A percentile compares a stretch with the other conserved stretches of the same genome.
phyloP scores from a whole-genome alignment of 2,113 vertebrate species.

The Rhagologus leucostigma region DNA sequence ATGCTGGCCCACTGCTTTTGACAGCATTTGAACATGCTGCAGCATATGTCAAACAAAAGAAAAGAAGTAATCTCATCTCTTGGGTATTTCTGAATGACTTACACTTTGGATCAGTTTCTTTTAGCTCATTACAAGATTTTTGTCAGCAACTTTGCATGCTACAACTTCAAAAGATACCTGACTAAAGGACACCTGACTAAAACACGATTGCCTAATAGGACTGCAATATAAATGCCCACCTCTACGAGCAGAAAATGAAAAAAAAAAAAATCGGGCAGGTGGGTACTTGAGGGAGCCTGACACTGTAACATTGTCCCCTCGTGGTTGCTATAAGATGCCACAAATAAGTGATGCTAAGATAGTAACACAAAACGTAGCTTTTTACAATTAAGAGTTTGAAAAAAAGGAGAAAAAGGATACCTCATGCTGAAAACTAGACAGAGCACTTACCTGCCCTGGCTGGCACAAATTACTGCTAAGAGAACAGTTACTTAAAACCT shows the following conservation, averaged over 20 bases:
- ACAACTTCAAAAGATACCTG: neutral
- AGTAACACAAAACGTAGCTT: neutral
- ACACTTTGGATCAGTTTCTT: neutral
- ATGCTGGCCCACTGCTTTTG: rapidly evolving
- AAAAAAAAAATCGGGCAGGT: neutral
- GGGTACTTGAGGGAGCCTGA: neutral
- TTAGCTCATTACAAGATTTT: neutral
- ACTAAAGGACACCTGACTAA: neutral
- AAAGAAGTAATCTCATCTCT: neutral
- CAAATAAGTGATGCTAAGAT: neutral
- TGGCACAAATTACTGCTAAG: neutral
- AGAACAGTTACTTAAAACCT: neutral
- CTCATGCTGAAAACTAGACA: neutral
- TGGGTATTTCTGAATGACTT: neutral
- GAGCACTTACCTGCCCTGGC: neutral
- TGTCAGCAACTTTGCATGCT: neutral
- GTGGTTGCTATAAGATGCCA: neutral
- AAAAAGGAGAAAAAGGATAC: neutral
- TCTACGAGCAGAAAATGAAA: neutral
- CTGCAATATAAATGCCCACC: neutral
- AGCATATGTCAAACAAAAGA: neutral
- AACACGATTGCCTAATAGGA: neutral
- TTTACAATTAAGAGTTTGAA: neutral
- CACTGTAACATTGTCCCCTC: neutral
- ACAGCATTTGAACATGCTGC: neutral